These are phyloP conservation scores for Lutjanus argentimaculatus DNA, from an alignment of 2,797 vertebrate genomes.

Conservation along the genomic window DNA sequence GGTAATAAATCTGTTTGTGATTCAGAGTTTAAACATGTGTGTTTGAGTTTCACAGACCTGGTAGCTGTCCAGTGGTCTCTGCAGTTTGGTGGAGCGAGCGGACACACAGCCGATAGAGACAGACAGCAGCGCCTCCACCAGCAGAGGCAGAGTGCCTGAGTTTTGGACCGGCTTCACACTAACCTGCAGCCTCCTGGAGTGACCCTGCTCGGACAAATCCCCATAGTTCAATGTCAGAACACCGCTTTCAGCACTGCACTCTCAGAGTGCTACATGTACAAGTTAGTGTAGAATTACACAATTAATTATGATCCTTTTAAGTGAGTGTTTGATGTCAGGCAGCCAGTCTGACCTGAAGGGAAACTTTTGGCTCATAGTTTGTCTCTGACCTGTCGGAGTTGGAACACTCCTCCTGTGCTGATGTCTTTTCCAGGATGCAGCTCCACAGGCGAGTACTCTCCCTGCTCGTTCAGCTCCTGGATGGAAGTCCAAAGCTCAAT, in stretches of 20 bases:
- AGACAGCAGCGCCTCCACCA: slow-evolving; percentile 95
- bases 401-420: slow-evolving; percentile 96
- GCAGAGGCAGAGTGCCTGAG: slow-evolving; percentile 95
- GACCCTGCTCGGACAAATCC: slow-evolving; percentile 86
- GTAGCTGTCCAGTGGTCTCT: slow-evolving; percentile 97
- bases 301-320: slow-evolving; percentile 6
- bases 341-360: slow-evolving; percentile 16
- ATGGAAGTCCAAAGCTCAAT: slow-evolving; percentile 96
- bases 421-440: slow-evolving; percentile 93
- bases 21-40: background rate
- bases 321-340: slow-evolving; percentile 11
- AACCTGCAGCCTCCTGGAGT: slow-evolving; percentile 96
- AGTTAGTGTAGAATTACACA: slow-evolving; percentile 1
- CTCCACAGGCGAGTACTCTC: slow-evolving; percentile 95
- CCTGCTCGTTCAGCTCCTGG: slow-evolving; percentile 95
- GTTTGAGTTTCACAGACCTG: slow-evolving; percentile 87
- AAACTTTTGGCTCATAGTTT: slow-evolving; percentile 15
- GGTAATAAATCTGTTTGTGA: too few species aligned
- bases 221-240: slow-evolving; percentile 22
- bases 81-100: slow-evolving; percentile 94
- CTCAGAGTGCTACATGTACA: background rate
- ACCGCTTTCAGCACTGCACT: slow-evolving; percentile 7
- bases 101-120: slow-evolving; percentile 95
- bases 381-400: slow-evolving; percentile 92
- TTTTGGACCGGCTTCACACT: slow-evolving; percentile 94